These are phyloP conservation scores for Dasyurus viverrinus DNA, from an alignment of 2,113 vertebrate genomes.

Conservation along the genomic window DNA sequence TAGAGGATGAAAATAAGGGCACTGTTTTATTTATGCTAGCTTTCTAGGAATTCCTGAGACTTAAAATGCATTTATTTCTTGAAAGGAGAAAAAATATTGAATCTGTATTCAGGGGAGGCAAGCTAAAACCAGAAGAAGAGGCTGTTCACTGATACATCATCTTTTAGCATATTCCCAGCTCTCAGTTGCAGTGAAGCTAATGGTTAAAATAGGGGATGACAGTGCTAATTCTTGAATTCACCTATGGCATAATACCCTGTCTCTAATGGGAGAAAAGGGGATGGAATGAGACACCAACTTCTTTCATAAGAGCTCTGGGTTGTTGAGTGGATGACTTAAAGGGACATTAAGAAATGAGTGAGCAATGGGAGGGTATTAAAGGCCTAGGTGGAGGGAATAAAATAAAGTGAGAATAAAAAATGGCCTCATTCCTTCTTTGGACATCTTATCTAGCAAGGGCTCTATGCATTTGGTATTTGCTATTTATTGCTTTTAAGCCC, in stretches of 20 bases:
- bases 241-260: constrained; percentile 46
- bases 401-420: neutral
- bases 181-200: constrained; percentile 74
- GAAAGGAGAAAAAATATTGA: constrained; percentile 40
- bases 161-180: constrained; percentile 23
- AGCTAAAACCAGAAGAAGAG: constrained; percentile 48
- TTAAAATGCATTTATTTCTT: constrained; percentile 42
- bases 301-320: constrained; percentile 38
- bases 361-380: neutral
- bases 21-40: constrained; percentile 62
- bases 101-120: constrained; percentile 63
- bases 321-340: constrained; percentile 45
- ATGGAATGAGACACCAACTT: constrained; percentile 1
- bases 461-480: neutral
- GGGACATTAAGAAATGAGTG: constrained; percentile 59
- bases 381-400: neutral
- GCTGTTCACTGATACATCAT: constrained; percentile 70
- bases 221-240: constrained; percentile 78
- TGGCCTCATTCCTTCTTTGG: neutral
- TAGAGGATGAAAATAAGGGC: constrained; percentile 61
- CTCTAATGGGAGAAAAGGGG: constrained; percentile 29
- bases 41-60: constrained; percentile 60
- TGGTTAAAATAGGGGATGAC: constrained; percentile 73
- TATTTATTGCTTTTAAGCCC: neutral
- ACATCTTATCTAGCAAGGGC: neutral